Evolutionary conservation across 1,140 invertebrate species (phyloP), one percentile per base, ranked within the genome.

Genomic region (Drusus annulatus): DNA sequence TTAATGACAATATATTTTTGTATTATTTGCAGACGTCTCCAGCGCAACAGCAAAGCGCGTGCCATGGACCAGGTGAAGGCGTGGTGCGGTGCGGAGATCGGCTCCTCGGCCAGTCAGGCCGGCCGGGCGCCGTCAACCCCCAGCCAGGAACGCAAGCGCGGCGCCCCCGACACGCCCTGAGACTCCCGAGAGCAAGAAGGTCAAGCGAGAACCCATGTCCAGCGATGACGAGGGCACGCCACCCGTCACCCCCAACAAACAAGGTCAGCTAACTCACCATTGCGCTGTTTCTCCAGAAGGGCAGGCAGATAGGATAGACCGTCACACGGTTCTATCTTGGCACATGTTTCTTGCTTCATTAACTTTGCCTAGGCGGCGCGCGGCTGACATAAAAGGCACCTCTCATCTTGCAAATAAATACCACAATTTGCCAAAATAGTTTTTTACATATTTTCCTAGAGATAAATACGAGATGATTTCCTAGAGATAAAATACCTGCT

Each of bases 11-110:
- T n/a, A n/a, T n/a, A n/a, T n/a, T n/a, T n/a, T n/a, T 45, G 36
- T 13, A 45, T 45, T 13, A 45, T 45, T 45, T 45, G n/a, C 71
- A 93, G 93, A 23, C 91, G 95, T 16, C 92, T 95, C 5, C 93
- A 93, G 84, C 91, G 95, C 4, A 94, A 93, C 10, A 95, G 94
- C 83, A 96, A 96, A 87, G 93, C 93, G 52, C 94, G 94, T 84
- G 95, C 94, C 0, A 90, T 95, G 88, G 93, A 95, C 87, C 94
- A 95, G 86, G 95, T 96, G n/a, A 96, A 95, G 85, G 92, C 93
- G 79, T 96, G 95, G 95, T 94, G 93, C 85, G 94, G 93, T 17
- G 93, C 92, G 25, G 93, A 93, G 10, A 31, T 68, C 5, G 19
- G 28, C 13, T 51, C 36, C 15, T 73, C 69, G 13, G 21, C 45